Evolutionary conservation across 2,113 vertebrate genomes (phyloP).

Genomic region (Isurus oxyrinchus): DNA sequence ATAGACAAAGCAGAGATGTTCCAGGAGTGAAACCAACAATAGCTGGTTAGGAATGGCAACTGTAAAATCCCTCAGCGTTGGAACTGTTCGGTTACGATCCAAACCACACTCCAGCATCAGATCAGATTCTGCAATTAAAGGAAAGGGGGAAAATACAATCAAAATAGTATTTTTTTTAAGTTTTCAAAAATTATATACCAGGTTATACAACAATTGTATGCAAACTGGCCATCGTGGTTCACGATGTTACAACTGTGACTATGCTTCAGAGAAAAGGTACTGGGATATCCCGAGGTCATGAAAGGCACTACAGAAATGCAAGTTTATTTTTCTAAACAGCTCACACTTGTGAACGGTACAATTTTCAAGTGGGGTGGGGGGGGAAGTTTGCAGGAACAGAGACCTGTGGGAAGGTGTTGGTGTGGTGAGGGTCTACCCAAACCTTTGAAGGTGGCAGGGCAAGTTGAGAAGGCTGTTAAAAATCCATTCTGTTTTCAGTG

Average conservation of each 20-base stretch:
- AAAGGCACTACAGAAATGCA: neutral
- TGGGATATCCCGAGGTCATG: neutral
- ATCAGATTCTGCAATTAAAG: neutral
- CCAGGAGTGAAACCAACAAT: slow-evolving; percentile 80
- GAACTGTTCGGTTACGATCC: neutral
- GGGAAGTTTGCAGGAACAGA: neutral
- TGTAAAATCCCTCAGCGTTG: slow-evolving; percentile 63
- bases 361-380: neutral
- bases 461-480: too few species aligned
- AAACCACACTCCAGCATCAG: neutral
- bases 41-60: slow-evolving; percentile 88
- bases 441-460: too few species aligned
- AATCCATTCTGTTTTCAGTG: too few species aligned
- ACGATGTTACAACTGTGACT: neutral
- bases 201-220: neutral
- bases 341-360: neutral
- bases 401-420: neutral
- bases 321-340: neutral
- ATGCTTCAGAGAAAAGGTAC: neutral
- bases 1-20: slow-evolving; percentile 86
- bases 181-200: neutral
- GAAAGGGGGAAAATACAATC: neutral
- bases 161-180: neutral
- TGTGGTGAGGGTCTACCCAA: too few species aligned
- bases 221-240: neutral